phyloP scores from a whole-genome alignment of 2,888 invertebrate species.

The Pinctada fucata region DNA sequence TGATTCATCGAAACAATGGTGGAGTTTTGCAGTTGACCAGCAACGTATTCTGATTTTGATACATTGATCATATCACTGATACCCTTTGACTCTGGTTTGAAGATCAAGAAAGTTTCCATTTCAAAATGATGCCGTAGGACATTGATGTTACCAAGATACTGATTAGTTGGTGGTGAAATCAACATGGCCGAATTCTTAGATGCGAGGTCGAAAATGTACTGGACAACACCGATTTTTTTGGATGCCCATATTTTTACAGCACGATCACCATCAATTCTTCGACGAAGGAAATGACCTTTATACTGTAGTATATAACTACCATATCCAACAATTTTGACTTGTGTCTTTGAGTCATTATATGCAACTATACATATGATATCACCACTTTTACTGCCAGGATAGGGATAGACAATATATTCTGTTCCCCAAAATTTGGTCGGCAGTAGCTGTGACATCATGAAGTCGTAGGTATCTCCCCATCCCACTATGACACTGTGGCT shows the following conservation, averaged over 20 bases:
- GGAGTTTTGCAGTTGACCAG: too few relatives aligned
- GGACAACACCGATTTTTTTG: constrained; percentile 4
- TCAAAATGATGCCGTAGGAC: too few relatives aligned
- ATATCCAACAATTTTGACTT: constrained; percentile 7
- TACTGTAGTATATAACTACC: background rate
- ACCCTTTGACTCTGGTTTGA: too few relatives aligned
- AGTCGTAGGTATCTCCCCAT: background rate
- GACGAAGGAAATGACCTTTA: background rate
- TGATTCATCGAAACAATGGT: too few relatives aligned
- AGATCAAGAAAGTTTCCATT: too few relatives aligned
- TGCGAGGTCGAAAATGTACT: background rate
- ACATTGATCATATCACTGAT: too few relatives aligned
- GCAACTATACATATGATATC: constrained; percentile 6
- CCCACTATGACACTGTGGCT: too few relatives aligned
- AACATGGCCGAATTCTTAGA: background rate
- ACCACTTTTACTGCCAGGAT: background rate
- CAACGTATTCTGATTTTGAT: too few relatives aligned
- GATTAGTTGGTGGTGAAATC: background rate
- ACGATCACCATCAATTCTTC: constrained; percentile 8
- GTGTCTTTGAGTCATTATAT: background rate
- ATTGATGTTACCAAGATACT: too few relatives aligned
- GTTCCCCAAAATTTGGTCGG: background rate
- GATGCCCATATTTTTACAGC: background rate
- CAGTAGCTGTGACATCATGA: constrained; percentile 8
- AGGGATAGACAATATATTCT: constrained; percentile 5